These are phyloP conservation scores for Falco cherrug DNA, from an alignment of 2,797 vertebrate genomes.

Conservation along the genomic window DNA sequence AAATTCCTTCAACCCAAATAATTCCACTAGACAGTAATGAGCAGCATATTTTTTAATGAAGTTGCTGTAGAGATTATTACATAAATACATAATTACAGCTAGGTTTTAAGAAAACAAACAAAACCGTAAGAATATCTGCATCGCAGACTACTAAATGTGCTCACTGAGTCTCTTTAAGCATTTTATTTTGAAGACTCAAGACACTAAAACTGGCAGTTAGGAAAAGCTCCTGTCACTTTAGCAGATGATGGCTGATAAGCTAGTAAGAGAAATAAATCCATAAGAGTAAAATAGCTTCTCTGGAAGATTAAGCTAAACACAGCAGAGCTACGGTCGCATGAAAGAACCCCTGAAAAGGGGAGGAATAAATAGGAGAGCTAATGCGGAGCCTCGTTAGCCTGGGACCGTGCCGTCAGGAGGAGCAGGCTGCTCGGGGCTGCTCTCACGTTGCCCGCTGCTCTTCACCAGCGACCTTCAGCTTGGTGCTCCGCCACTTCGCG, in stretches of 20 bases:
- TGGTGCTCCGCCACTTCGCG: background rate
- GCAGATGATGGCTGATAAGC: background rate
- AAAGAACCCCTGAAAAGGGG: background rate
- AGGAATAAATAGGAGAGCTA: background rate
- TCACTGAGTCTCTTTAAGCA: background rate
- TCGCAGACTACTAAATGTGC: background rate
- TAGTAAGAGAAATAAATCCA: background rate
- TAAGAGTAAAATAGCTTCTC: background rate
- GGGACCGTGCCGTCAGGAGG: background rate
- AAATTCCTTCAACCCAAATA: background rate
- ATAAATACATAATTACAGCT: background rate
- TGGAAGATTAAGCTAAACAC: background rate
- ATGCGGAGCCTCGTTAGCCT: fast-evolving
- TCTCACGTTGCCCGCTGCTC: fast-evolving
- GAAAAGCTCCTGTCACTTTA: background rate
- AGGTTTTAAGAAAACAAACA: background rate
- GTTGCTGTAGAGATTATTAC: background rate
- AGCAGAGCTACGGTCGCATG: background rate
- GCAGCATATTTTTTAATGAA: background rate
- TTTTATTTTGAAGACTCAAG: background rate
- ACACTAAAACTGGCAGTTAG: background rate
- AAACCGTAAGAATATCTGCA: background rate
- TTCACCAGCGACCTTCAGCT: background rate
- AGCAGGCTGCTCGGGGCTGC: background rate
- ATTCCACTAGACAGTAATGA: background rate